Evolutionary conservation across 92 coral and sea anemone genomes (phyloP).

Genomic region (Palythoa caribaeorum): DNA sequence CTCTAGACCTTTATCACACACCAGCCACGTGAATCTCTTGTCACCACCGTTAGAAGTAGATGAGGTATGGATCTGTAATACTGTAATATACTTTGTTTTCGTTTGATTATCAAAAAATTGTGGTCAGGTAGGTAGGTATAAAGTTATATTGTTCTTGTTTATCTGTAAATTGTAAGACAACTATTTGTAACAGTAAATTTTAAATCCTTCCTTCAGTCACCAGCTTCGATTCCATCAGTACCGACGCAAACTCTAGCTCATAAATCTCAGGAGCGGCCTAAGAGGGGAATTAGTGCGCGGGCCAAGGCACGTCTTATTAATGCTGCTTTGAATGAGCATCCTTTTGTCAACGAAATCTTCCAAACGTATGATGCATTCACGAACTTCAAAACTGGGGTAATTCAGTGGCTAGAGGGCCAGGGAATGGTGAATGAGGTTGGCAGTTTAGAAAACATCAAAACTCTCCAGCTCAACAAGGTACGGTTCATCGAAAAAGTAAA

Average conservation of each 20-base stretch:
- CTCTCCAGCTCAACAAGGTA: constrained; percentile 80
- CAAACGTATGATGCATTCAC: constrained; percentile 82
- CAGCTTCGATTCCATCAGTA: background rate
- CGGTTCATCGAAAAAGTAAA: background rate
- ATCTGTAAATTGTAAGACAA: background rate
- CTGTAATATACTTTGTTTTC: background rate
- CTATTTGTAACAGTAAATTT: background rate
- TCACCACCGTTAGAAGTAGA: constrained; percentile 64
- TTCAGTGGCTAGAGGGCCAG: constrained; percentile 77
- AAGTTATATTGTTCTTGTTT: background rate
- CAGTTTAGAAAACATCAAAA: constrained; percentile 63
- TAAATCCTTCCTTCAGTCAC: background rate
- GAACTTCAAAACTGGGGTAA: constrained; percentile 68
- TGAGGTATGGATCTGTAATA: constrained; percentile 44
- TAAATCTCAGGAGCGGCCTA: constrained; percentile 54
- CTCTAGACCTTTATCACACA: constrained; percentile 76
- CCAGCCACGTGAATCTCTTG: constrained; percentile 56
- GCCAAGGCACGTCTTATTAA: constrained; percentile 91
- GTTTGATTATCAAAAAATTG: no score
- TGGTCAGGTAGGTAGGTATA: background rate
- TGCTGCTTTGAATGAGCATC: constrained; percentile 88
- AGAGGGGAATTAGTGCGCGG: constrained; percentile 83
- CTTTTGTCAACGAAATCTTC: constrained; percentile 86
- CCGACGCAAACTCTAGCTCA: background rate
- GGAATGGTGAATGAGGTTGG: constrained; percentile 77